Evolutionary conservation across 2,888 invertebrate species (phyloP).

Genomic region (Leucania comma): DNA sequence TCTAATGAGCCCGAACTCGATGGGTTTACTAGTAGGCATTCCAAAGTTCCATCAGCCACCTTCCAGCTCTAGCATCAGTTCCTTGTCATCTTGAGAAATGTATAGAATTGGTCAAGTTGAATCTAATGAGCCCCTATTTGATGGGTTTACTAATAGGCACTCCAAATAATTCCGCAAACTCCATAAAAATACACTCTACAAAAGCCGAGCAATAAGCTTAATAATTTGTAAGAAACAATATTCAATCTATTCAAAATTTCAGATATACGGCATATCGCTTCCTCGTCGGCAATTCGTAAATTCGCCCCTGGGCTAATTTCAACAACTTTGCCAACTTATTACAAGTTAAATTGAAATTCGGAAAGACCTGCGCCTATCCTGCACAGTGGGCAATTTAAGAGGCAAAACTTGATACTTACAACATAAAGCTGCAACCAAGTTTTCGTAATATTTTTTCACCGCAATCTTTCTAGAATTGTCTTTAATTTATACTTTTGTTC

Average conservation of each 20-base stretch:
- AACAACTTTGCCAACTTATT: constrained; percentile 80
- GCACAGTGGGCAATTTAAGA: constrained; percentile 68
- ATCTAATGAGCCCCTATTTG: too few species aligned
- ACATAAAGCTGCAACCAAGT: constrained; percentile 60
- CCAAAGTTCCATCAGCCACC: too few species aligned
- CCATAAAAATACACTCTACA: neutral
- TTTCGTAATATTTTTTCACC: constrained; percentile 62
- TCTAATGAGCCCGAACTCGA: too few species aligned
- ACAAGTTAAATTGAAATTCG: constrained; percentile 87
- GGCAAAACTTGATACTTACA: constrained; percentile 65
- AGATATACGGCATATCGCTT: constrained; percentile 57
- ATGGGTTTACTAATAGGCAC: too few species aligned
- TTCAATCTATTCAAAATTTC: constrained; percentile 56
- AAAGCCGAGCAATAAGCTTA: constrained; percentile 9
- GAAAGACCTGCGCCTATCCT: constrained; percentile 73
- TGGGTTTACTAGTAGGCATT: too few species aligned
- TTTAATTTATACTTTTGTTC: constrained; percentile 63
- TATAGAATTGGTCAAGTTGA: too few species aligned
- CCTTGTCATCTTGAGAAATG: too few species aligned
- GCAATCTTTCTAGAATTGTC: constrained; percentile 64
- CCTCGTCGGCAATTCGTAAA: constrained; percentile 65
- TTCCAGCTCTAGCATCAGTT: too few species aligned
- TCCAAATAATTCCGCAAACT: too few species aligned
- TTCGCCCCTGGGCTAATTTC: constrained; percentile 77
- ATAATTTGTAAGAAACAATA: constrained; percentile 40